phyloP scores from a whole-genome alignment of 1,140 invertebrate genomes.

The Vanessa tameamea region DNA sequence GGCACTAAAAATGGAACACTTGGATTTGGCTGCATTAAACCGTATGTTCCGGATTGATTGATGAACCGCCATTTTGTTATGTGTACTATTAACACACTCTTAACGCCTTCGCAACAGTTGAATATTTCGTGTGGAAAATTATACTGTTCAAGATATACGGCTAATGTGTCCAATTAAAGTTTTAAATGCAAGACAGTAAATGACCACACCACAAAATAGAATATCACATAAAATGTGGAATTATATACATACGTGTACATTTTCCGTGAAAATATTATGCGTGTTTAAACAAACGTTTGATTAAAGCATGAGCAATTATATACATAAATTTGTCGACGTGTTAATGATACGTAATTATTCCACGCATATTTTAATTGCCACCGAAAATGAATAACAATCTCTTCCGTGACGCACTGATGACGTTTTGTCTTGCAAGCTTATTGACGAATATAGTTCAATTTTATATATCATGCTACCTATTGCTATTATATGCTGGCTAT shows the following conservation, averaged over 20 bases:
- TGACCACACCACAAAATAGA: background rate
- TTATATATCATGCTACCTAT: background rate
- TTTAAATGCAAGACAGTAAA: background rate
- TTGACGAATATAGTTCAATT: background rate
- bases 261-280: background rate
- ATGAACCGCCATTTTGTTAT: slow-evolving; percentile 37
- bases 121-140: slow-evolving; percentile 29
- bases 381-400: background rate
- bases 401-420: slow-evolving; percentile 1
- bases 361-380: background rate
- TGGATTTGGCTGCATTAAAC: slow-evolving; percentile 32
- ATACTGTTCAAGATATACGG: slow-evolving; percentile 4
- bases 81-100: slow-evolving; percentile 26
- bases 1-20: slow-evolving; percentile 46
- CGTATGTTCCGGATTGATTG: slow-evolving; percentile 40
- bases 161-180: background rate
- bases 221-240: too few relatives aligned
- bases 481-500: too few relatives aligned
- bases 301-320: background rate
- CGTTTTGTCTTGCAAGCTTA: background rate
- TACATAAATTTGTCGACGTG: background rate
- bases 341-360: slow-evolving; percentile 4
- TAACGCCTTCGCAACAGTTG: slow-evolving; percentile 10
- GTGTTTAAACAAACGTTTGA: background rate
- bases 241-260: too few relatives aligned